Evolutionary conservation across 1,140 invertebrate species (phyloP), one percentile per base, ranked within the genome.

Genomic region (Harpegnathos saltator): DNA sequence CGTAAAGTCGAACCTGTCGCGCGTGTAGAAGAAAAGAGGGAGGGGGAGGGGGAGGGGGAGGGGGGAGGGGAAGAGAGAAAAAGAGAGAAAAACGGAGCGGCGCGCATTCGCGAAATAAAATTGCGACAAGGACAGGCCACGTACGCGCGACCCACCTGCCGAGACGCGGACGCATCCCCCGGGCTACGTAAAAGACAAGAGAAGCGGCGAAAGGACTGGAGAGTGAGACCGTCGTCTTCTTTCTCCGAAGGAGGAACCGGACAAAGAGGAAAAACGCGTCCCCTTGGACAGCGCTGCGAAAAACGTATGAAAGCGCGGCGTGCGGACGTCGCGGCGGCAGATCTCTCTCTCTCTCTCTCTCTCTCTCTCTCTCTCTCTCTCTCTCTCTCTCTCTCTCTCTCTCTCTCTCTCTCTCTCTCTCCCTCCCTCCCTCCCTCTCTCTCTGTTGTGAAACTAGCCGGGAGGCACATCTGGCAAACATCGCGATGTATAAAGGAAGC

Each of bases 161-260:
- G 65, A 80, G 65, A 71, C 65, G 48, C 26, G 61, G 65, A 71
- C 65, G 58, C 26, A 69, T 71, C 69, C 58, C 75, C 75, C 75
- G 33, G 48, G 69, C 33, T 44, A 52, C 38, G 61, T 68, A 38
- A 29, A 48, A 71, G 65, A 33, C 52, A 33, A 69, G 15, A 69
- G 58, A 62, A 63, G 9, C 58, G 44, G 19, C 69, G 33, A 74
- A 84, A 78, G 29, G 15, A 15, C 65, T 15, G 29, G 1, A n/a
- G n/a, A n/a, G n/a, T 44, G 12, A 19, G 12, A 69, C 44, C 38
- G 7, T 1, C 33, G 7, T 38, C 24, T 66, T 56, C 19, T 17
- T 61, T 65, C 12, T 9, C 5, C n/a, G n/a, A n/a, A n/a, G 3
- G n/a, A 1, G 54, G 58, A 44, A 58, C 22, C 2, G 17, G 29